Evolutionary conservation across 2,797 vertebrate genomes (phyloP).

Genomic region (Orestias chungarensis): DNA sequence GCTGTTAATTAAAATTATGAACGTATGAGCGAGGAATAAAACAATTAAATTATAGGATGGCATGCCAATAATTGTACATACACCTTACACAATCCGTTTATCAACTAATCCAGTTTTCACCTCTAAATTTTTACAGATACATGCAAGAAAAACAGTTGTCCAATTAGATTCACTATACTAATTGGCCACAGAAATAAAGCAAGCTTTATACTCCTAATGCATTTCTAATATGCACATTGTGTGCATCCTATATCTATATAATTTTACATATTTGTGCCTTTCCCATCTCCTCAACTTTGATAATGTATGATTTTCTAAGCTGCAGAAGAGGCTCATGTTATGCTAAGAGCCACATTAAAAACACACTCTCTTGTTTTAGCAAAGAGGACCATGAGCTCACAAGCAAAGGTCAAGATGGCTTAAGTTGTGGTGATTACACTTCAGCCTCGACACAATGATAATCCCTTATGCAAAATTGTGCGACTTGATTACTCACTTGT

Average conservation of each 20-base stretch:
- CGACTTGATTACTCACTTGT: constrained; percentile 18
- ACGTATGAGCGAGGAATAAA: neutral
- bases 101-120: neutral
- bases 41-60: neutral
- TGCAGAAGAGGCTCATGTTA: constrained; percentile 9
- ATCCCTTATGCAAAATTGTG: constrained; percentile 42
- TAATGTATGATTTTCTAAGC: neutral
- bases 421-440: constrained; percentile 51
- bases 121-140: neutral
- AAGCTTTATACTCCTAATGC: neutral
- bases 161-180: neutral
- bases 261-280: constrained; percentile 4
- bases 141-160: neutral
- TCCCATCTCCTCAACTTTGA: neutral
- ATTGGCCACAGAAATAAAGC: neutral
- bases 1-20: neutral
- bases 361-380: constrained; percentile 29
- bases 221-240: neutral
- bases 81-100: neutral
- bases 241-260: neutral
- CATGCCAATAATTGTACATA: neutral
- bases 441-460: constrained; percentile 37
- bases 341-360: constrained; percentile 29
- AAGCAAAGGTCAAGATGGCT: constrained; percentile 62
- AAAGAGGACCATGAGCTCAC: constrained; percentile 31